Conservation (phyloP, 2,888 invertebrate species). For the Balanococcus diminutus region DNA sequence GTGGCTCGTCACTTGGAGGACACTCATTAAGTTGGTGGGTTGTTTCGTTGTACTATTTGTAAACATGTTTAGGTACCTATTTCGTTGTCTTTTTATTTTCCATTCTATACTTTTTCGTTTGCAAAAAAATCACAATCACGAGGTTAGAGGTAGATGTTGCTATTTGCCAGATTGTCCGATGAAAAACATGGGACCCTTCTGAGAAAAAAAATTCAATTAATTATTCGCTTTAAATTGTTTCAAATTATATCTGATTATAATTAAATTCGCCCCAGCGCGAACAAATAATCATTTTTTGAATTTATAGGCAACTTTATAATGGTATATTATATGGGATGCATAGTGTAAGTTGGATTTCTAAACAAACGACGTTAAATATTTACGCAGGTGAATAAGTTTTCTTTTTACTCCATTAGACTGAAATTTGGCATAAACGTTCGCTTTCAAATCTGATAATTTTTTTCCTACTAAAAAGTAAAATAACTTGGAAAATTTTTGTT, state of each 20-base stretch:
- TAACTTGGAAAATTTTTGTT: conserved; percentile 11
- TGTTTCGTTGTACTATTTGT: neutral
- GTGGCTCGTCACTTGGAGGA: conserved; percentile 3
- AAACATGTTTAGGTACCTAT: neutral
- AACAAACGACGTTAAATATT: conserved; percentile 9
- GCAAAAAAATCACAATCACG: neutral
- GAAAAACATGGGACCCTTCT: too few relatives aligned
- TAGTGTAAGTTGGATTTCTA: neutral
- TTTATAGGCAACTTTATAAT: neutral
- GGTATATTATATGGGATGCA: neutral
- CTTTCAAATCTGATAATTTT: conserved; percentile 14
- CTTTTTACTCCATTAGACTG: neutral
- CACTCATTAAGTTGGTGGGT: neutral
- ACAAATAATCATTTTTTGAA: neutral
- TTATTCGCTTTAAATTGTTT: too few relatives aligned
- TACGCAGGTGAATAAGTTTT: conserved; percentile 25
- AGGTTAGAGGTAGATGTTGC: neutral
- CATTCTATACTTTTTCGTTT: neutral
- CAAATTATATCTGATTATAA: neutral
- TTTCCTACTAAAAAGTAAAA: neutral
- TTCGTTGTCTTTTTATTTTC: neutral
- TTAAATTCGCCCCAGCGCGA: neutral
- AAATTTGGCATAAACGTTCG: neutral
- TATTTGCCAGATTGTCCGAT: neutral
- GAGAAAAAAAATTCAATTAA: too few relatives aligned